Evolutionary conservation across 2,888 invertebrate species (phyloP).

Genomic region (Meiosimyza platycephala): DNA sequence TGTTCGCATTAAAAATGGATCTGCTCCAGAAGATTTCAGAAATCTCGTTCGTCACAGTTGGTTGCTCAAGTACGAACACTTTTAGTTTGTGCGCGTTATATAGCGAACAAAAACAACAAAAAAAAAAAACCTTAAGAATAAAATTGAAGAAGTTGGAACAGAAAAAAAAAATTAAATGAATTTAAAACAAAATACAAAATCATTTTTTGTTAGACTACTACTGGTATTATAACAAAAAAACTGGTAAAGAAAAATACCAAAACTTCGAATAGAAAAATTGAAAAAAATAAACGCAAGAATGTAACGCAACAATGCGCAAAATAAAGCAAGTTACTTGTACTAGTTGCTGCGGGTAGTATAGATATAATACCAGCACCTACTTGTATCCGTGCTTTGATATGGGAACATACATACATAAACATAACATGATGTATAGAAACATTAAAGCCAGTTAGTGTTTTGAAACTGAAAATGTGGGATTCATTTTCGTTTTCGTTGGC

Average conservation of each 20-base stretch:
- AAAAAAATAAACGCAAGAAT: slow-evolving; percentile 17
- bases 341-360: no score
- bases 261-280: neutral
- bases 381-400: no score
- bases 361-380: no score
- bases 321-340: neutral
- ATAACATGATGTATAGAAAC: no score
- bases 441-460: no score
- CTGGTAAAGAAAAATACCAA: neutral
- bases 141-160: neutral
- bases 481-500: no score
- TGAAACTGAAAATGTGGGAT: no score
- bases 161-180: neutral
- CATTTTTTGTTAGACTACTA: neutral
- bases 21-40: slow-evolving; percentile 67
- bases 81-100: neutral
- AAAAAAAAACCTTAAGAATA: neutral
- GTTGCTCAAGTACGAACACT: slow-evolving; percentile 60
- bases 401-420: no score
- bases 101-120: neutral
- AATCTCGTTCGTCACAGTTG: slow-evolving; percentile 66
- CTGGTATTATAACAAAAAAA: neutral
- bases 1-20: slow-evolving; percentile 61
- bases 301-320: slow-evolving; percentile 19
- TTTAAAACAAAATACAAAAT: neutral